Conservation (phyloP, 2,113 vertebrate genomes). For the Calidris pugnax region DNA sequence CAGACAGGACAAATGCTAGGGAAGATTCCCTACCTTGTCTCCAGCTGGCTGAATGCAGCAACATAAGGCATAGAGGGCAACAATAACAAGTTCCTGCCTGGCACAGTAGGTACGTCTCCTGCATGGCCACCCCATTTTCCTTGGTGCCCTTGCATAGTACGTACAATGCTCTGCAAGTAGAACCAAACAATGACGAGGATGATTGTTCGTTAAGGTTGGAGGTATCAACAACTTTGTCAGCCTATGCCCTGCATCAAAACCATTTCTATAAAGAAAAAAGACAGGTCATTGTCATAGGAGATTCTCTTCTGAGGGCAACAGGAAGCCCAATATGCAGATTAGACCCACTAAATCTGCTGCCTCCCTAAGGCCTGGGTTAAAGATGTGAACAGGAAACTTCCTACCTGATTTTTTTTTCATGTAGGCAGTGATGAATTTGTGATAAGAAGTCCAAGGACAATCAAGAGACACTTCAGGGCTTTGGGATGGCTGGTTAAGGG, state of each 20-base stretch:
- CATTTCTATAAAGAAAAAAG: background rate
- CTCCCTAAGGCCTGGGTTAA: background rate
- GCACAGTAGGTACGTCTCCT: rapidly evolving
- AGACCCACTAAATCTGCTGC: background rate
- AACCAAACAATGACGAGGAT: background rate
- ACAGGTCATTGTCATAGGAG: no score
- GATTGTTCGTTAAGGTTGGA: background rate
- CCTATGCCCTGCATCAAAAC: background rate
- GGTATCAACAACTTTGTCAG: background rate
- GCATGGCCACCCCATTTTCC: background rate
- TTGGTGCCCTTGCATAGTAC: background rate
- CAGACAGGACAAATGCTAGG: rapidly evolving
- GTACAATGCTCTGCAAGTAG: background rate
- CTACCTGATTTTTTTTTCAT: no score
- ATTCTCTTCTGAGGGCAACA: background rate
- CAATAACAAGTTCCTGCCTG: background rate
- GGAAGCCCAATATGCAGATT: background rate
- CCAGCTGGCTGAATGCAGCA: background rate
- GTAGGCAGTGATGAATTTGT: no score
- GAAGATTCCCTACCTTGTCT: background rate
- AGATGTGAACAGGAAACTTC: background rate
- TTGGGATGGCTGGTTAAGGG: no score
- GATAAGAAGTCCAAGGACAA: no score
- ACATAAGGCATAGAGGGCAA: background rate
- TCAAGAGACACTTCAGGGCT: no score